Conservation (phyloP, 2,888 invertebrate species). For the Caradrina kadenii region DNA sequence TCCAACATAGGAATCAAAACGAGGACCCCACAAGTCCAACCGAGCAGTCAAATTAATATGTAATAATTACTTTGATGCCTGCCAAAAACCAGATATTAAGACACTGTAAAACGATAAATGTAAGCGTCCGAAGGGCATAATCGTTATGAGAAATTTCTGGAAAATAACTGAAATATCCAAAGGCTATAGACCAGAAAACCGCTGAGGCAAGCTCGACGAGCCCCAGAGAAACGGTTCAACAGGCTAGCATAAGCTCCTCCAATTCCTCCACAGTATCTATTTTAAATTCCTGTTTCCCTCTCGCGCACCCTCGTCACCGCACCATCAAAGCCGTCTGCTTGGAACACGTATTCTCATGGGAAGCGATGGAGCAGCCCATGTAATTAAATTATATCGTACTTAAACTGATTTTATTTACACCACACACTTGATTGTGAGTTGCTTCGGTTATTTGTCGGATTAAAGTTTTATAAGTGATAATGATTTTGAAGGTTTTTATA, state of each 20-base stretch:
- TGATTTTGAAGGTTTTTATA: background rate
- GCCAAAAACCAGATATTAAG: too few species aligned
- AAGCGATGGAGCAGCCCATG: conserved; percentile 66
- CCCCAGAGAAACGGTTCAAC: too few species aligned
- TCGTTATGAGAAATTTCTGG: background rate
- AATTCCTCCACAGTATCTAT: background rate
- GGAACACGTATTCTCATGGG: conserved; percentile 78
- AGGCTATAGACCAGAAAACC: too few species aligned
- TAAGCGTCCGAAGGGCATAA: too few species aligned
- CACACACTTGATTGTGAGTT: conserved; percentile 30
- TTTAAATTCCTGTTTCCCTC: conserved; percentile 32
- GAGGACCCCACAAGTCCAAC: too few species aligned
- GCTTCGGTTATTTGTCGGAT: conserved; percentile 16
- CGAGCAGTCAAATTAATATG: too few species aligned
- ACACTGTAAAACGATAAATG: too few species aligned
- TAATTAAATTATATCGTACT: conserved; percentile 76
- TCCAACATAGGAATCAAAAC: too few species aligned
- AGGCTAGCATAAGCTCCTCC: background rate
- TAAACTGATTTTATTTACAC: conserved; percentile 66
- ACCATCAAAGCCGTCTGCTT: conserved; percentile 79
- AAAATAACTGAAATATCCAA: background rate
- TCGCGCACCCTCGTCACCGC: conserved; percentile 53
- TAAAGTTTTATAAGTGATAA: background rate
- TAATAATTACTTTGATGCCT: too few species aligned
- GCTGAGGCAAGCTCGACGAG: too few species aligned